These are phyloP conservation scores for Lepidochitona cinerea DNA, from an alignment of 2,888 invertebrate genomes.

Conservation along the genomic window DNA sequence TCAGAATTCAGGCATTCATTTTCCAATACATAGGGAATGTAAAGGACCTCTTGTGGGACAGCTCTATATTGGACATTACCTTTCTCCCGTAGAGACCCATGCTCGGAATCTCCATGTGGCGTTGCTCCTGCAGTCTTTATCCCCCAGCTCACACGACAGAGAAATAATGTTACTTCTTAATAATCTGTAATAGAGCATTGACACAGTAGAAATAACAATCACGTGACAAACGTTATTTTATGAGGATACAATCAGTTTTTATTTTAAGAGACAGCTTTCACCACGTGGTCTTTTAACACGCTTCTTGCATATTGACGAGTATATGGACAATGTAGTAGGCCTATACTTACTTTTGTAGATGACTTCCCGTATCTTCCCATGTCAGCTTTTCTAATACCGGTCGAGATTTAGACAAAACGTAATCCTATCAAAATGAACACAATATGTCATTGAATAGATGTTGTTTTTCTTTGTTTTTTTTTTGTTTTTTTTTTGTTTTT, in stretches of 20 bases:
- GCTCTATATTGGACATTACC: too few relatives aligned
- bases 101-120: constrained; percentile 45
- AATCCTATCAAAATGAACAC: constrained; percentile 34
- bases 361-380: constrained; percentile 48
- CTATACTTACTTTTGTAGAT: constrained; percentile 51
- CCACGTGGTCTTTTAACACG: neutral
- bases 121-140: constrained; percentile 46
- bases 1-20: too few relatives aligned
- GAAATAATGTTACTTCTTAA: constrained; percentile 50
- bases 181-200: constrained; percentile 27
- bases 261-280: neutral
- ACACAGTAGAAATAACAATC: neutral
- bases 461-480: too few relatives aligned
- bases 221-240: neutral
- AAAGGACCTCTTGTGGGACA: too few relatives aligned
- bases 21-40: too few relatives aligned
- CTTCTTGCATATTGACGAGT: too few relatives aligned
- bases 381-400: constrained; percentile 43
- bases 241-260: neutral
- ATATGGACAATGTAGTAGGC: neutral
- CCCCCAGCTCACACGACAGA: constrained; percentile 50
- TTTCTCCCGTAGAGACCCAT: constrained; percentile 48
- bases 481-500: too few relatives aligned
- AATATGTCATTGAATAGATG: too few relatives aligned
- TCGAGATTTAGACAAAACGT: constrained; percentile 41